Evolutionary conservation across 2,113 vertebrate genomes (phyloP), one percentile per base, ranked within the genome.

Genomic region (Uria lomvia): DNA sequence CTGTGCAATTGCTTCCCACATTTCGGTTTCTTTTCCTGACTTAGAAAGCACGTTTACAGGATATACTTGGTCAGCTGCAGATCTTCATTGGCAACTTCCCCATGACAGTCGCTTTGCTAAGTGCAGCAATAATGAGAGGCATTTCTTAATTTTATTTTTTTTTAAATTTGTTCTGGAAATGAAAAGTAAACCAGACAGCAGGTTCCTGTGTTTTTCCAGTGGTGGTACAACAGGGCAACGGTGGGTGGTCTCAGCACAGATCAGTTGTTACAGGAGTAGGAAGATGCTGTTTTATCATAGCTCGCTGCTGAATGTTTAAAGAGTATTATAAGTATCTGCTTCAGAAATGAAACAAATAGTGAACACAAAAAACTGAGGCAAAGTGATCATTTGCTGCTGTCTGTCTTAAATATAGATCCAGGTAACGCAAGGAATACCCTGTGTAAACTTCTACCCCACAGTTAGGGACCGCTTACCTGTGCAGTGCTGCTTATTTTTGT

Each of bases 211-310:
- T 59, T 85, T 77, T 82, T 76, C 42, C 32, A 55, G 38, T 59
- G 72, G 38, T 36, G 22, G 14, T n/a, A 58, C 43, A 49, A 71
- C 34, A 72, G 49, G 21, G 53, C 58, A 58, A 34, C 6, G 27
- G 83, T 70, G 40, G 19, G 58, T 60, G 60, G 53, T 88, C 74
- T 80, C 40, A 5, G 45, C 53, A 50, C 23, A 58, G 30, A 86
- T 52, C 55, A 23, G 49, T 85, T 82, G 47, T 76, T 70, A 79
- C 50, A 92, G 52, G 67, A 89, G 40, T 58, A 67, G 88, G 78
- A 95, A 96, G 66, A 92, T 18, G 71, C 43, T 70, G 74, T 92
- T 97, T 97, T 91, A 84, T 95, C 88, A 83, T 50, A 95, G 82
- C 53, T 63, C 91, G 59, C 59, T 87, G 53, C 50, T 67, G 56